phyloP scores from a whole-genome alignment of 2,113 vertebrate species.

The Gallinago undulata region DNA sequence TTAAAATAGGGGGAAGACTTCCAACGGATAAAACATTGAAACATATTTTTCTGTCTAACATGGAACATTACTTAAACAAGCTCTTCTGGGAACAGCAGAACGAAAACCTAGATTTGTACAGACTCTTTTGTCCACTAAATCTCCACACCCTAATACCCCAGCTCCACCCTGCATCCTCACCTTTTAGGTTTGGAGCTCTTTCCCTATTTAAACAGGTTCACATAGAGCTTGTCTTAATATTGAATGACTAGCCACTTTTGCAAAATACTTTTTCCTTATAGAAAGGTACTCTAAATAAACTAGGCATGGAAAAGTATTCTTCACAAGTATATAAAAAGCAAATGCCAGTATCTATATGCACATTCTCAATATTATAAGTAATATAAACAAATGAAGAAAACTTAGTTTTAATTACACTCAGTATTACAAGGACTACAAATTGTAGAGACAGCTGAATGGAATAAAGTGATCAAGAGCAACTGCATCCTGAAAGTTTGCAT shows the following conservation, averaged over 20 bases:
- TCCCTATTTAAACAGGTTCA: background rate
- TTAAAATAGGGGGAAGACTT: background rate
- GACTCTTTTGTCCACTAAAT: background rate
- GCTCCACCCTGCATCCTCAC: background rate
- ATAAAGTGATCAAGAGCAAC: background rate
- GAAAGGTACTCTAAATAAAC: background rate
- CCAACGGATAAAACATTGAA: background rate
- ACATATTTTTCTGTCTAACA: background rate
- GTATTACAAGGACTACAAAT: background rate
- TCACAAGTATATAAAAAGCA: background rate
- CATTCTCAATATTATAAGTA: background rate
- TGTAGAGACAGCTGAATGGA: background rate
- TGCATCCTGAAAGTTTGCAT: background rate
- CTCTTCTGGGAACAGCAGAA: background rate
- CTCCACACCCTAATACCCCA: background rate
- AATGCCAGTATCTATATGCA: background rate
- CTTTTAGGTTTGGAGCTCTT: background rate
- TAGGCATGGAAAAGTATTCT: background rate
- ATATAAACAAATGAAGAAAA: background rate
- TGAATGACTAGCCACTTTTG: background rate
- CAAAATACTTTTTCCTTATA: background rate
- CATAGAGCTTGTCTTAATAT: background rate
- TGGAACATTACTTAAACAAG: slow-evolving; percentile 1
- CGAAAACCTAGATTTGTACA: background rate
- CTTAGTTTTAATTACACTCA: background rate